Percentiles rank a stretch among this genome's conserved stretches.
phyloP scores from a whole-genome alignment of 2,888 invertebrate species.

The Mesorhabditis belari region DNA sequence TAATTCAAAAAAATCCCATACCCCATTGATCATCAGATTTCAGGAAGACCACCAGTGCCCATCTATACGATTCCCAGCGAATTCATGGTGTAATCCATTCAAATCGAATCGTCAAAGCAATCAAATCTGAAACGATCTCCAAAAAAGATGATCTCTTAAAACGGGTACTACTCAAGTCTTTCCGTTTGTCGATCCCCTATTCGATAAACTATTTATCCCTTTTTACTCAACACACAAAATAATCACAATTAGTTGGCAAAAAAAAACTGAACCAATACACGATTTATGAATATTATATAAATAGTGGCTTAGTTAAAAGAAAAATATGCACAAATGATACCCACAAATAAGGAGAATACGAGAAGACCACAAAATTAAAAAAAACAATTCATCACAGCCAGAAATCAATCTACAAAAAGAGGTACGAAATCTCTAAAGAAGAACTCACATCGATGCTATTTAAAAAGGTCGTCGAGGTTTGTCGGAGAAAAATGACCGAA shows the following conservation, averaged over 20 bases:
- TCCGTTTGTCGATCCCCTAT: too few species aligned
- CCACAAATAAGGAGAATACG: background rate
- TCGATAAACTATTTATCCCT: background rate
- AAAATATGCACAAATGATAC: background rate
- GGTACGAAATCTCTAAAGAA: background rate
- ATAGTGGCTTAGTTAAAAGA: background rate
- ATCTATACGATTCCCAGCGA: background rate
- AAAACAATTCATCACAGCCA: background rate
- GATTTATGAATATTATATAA: background rate
- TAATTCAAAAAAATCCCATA: background rate
- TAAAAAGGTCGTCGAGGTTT: slow-evolving; percentile 13
- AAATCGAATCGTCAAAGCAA: background rate
- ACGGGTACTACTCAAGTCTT: background rate
- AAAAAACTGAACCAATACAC: background rate
- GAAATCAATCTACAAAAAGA: too few species aligned
- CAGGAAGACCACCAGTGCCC: too few species aligned
- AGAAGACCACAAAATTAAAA: too few species aligned
- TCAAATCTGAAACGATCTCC: background rate
- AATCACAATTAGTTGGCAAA: background rate
- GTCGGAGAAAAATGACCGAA: slow-evolving; percentile 51
- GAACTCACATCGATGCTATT: background rate
- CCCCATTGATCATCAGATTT: too few species aligned
- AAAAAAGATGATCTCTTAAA: background rate
- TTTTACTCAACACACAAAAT: background rate
- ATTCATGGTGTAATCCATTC: background rate